These are phyloP conservation scores for Siphlonurus alternatus DNA, from an alignment of 2,888 invertebrate species.

Conservation along the genomic window DNA sequence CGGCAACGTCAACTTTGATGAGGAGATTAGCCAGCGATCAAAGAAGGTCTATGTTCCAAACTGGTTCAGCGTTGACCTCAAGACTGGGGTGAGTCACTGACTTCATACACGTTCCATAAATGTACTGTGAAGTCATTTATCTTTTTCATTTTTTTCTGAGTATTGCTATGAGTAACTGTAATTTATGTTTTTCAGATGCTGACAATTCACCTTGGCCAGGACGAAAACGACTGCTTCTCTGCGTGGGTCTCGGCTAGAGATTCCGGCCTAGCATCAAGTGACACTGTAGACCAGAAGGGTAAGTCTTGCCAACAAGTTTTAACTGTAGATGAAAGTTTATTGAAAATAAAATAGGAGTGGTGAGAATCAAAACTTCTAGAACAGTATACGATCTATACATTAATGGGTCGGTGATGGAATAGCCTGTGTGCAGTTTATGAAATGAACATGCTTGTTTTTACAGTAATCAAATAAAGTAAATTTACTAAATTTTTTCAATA, in stretches of 20 bases:
- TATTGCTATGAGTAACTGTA: too few relatives aligned
- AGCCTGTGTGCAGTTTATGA: too few relatives aligned
- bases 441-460: too few relatives aligned
- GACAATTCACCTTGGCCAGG: constrained; percentile 90
- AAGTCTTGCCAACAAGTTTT: constrained; percentile 23
- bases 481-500: too few relatives aligned
- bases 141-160: too few relatives aligned
- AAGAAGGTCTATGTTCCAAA: constrained; percentile 93
- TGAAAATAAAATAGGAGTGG: too few relatives aligned
- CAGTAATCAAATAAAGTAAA: too few relatives aligned
- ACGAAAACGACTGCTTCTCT: constrained; percentile 94
- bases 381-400: too few relatives aligned
- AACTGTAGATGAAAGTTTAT: neutral
- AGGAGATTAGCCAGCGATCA: constrained; percentile 42
- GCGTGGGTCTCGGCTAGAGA: constrained; percentile 98
- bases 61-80: constrained; percentile 98
- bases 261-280: constrained; percentile 59
- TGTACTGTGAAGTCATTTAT: neutral
- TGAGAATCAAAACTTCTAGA: too few relatives aligned
- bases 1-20: constrained; percentile 80
- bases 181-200: constrained; percentile 83
- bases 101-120: neutral
- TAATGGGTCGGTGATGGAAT: too few relatives aligned
- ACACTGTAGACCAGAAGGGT: constrained; percentile 63
- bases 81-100: constrained; percentile 65